These are phyloP conservation scores for Parotia lawesii DNA, from an alignment of 2,113 vertebrate genomes.

Conservation along the genomic window DNA sequence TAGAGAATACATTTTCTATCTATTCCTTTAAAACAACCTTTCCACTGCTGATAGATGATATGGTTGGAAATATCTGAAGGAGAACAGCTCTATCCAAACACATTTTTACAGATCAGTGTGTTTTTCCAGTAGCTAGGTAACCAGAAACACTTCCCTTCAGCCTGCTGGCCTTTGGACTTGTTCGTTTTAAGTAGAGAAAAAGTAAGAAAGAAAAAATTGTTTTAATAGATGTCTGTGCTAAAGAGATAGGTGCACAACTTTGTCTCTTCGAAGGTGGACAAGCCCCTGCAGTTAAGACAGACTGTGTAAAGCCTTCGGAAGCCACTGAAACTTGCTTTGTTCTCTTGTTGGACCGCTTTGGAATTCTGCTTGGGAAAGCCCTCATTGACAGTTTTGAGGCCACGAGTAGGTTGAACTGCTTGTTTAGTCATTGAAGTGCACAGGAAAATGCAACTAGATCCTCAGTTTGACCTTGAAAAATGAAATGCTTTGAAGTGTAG, in stretches of 20 bases:
- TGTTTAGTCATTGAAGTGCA: neutral
- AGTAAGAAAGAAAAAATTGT: neutral
- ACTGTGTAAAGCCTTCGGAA: neutral
- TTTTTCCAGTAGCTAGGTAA: neutral
- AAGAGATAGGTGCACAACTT: accelerated
- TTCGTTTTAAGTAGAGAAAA: neutral
- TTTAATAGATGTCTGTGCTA: neutral
- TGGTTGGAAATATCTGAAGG: neutral
- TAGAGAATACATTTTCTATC: neutral
- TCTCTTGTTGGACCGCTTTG: neutral
- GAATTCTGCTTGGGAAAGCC: neutral
- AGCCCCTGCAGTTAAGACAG: neutral
- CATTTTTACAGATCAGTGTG: neutral
- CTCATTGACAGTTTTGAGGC: neutral
- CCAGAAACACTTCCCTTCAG: neutral
- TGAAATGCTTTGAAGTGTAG: constrained; percentile 6
- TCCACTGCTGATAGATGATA: neutral
- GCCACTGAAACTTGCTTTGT: neutral
- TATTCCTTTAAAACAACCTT: neutral
- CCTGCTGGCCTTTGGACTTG: neutral
- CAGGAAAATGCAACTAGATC: neutral
- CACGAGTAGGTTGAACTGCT: neutral
- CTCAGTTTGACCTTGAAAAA: neutral
- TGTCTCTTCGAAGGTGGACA: neutral
- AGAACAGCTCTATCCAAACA: neutral